Conservation (phyloP, 2,113 vertebrate species). For the Cheirogaleus medius region DNA sequence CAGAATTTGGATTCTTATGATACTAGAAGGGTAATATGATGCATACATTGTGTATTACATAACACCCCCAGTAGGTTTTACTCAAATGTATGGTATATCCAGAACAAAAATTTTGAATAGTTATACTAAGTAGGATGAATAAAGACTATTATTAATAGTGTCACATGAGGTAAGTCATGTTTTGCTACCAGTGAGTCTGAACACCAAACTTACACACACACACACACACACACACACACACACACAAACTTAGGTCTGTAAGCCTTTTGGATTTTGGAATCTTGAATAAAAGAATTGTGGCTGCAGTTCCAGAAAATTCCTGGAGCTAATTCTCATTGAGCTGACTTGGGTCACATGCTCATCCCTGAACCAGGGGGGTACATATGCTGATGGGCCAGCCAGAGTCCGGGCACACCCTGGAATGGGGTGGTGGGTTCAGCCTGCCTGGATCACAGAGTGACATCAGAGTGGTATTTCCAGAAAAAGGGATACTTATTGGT, state of each 20-base stretch:
- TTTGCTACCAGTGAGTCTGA: not conserved
- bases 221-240: too few relatives aligned
- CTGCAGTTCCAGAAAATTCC: not conserved
- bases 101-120: not conserved
- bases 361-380: not conserved
- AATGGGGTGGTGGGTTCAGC: not conserved
- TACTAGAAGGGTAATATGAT: not conserved
- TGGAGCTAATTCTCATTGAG: not conserved
- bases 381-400: not conserved
- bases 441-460: not conserved
- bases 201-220: not conserved
- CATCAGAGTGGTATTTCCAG: not conserved
- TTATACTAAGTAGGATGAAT: not conserved
- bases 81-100: not conserved
- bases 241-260: not conserved
- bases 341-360: not conserved
- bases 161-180: not conserved
- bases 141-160: not conserved
- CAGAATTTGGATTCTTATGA: not conserved
- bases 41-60: not conserved
- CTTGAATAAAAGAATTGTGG: not conserved
- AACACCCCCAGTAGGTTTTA: not conserved
- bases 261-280: not conserved
- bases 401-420: not conserved
- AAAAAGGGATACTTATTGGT: not conserved